These are phyloP conservation scores for Xestia xanthographa DNA, from an alignment of 2,888 invertebrate species.

Conservation along the genomic window DNA sequence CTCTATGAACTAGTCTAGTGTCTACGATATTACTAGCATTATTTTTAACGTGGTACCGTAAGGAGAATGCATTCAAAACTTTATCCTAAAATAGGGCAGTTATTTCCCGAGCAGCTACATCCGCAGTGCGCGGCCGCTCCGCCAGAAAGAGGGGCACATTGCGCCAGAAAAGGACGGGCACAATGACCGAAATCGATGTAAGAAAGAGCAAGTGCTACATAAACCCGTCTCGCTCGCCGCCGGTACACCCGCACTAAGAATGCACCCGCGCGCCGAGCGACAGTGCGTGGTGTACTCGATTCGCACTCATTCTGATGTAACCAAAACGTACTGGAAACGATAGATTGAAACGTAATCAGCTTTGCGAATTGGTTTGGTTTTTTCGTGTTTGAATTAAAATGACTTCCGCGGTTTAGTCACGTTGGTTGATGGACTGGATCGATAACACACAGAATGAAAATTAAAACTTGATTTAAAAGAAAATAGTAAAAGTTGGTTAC, in stretches of 20 bases:
- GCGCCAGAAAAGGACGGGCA: slow-evolving; percentile 76
- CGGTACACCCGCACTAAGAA: slow-evolving; percentile 82
- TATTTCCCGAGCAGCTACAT: slow-evolving; percentile 75
- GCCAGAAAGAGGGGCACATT: slow-evolving; percentile 76
- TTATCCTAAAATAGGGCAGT: slow-evolving; percentile 80
- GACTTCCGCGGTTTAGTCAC: slow-evolving; percentile 18
- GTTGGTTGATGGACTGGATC: slow-evolving; percentile 8
- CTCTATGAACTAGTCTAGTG: neutral
- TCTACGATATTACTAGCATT: slow-evolving; percentile 35
- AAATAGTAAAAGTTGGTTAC: neutral
- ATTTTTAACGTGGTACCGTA: slow-evolving; percentile 63
- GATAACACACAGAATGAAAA: neutral
- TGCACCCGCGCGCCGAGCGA: slow-evolving; percentile 77
- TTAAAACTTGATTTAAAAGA: neutral
- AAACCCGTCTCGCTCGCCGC: slow-evolving; percentile 73
- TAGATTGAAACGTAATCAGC: slow-evolving; percentile 40
- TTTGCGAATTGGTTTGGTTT: slow-evolving; percentile 35
- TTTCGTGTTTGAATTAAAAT: slow-evolving; percentile 16
- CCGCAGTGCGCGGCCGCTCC: slow-evolving; percentile 80
- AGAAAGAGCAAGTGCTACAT: slow-evolving; percentile 64
- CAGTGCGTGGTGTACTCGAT: slow-evolving; percentile 73
- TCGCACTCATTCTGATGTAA: slow-evolving; percentile 74
- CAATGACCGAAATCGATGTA: slow-evolving; percentile 86
- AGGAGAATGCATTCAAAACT: slow-evolving; percentile 71
- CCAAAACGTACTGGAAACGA: slow-evolving; percentile 59